Conservation (phyloP, 2,113 vertebrate species). For the Rhinoptilus africanus region DNA sequence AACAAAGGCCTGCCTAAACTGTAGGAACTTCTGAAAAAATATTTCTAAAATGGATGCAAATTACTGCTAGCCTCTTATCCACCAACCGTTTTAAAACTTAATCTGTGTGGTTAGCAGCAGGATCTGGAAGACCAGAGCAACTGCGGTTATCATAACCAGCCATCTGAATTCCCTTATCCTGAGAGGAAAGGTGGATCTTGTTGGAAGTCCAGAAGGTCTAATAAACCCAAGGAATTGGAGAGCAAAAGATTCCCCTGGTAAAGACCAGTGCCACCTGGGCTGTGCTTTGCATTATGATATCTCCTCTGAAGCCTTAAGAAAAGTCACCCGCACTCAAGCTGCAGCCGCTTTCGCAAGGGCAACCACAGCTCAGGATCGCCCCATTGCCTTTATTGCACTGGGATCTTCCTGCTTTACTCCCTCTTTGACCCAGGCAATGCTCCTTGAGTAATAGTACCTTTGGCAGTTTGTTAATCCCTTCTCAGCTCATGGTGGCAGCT, state of each 20-base stretch:
- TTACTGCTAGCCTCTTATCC: neutral
- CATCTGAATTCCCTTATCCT: neutral
- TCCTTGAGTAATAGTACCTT: neutral
- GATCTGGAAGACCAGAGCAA: neutral
- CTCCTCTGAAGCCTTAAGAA: neutral
- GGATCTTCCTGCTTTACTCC: neutral
- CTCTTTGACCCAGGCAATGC: neutral
- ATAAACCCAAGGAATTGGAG: neutral
- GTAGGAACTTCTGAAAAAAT: neutral
- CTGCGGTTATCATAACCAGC: accelerated
- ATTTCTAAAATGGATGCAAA: neutral
- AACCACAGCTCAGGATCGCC: neutral
- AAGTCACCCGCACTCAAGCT: neutral
- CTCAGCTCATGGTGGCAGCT: neutral
- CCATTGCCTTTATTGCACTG: accelerated
- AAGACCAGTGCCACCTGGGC: neutral
- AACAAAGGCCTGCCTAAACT: neutral
- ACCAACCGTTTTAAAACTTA: neutral
- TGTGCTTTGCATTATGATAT: neutral
- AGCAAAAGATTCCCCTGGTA: neutral
- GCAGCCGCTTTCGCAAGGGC: neutral
- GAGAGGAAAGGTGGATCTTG: neutral
- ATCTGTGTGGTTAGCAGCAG: neutral
- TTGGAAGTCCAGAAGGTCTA: neutral
- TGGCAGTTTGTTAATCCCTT: neutral